Percentiles rank a stretch among this genome's conserved stretches.
Conservation (phyloP, 2,113 vertebrate species). For the Sciurus niger region DNA sequence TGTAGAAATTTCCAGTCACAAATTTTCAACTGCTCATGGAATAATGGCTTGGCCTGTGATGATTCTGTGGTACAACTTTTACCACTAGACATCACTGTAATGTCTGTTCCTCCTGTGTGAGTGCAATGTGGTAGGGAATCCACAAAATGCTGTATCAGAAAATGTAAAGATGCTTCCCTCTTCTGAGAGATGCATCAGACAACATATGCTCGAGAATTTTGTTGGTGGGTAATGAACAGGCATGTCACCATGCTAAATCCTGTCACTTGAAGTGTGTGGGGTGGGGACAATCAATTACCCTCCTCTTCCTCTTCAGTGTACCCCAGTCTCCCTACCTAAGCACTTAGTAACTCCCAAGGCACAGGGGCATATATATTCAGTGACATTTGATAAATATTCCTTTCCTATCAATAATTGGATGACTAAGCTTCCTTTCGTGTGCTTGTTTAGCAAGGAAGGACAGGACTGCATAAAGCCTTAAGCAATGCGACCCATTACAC, state of each 20-base stretch:
- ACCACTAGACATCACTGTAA: neutral
- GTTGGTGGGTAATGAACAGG: neutral
- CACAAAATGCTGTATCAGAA: accelerated
- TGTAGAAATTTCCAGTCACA: conserved; percentile 45
- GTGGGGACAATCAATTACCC: neutral
- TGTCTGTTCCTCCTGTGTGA: neutral
- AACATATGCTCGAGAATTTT: neutral
- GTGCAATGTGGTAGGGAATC: neutral
- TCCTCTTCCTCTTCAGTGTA: neutral
- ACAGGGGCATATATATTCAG: neutral
- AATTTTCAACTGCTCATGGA: neutral
- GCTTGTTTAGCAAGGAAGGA: neutral
- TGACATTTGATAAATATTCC: neutral
- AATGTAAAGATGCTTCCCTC: neutral
- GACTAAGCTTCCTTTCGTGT: neutral
- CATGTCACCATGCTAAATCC: neutral
- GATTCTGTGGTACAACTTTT: neutral
- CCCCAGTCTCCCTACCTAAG: neutral
- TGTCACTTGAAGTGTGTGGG: neutral
- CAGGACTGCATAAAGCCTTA: neutral
- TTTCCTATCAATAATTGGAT: neutral
- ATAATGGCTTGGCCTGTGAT: neutral
- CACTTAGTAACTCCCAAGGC: neutral
- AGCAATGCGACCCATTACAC: neutral
- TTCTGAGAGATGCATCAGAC: neutral